phyloP scores from a whole-genome alignment of 2,888 invertebrate genomes.

The Cosmia trapezina region DNA sequence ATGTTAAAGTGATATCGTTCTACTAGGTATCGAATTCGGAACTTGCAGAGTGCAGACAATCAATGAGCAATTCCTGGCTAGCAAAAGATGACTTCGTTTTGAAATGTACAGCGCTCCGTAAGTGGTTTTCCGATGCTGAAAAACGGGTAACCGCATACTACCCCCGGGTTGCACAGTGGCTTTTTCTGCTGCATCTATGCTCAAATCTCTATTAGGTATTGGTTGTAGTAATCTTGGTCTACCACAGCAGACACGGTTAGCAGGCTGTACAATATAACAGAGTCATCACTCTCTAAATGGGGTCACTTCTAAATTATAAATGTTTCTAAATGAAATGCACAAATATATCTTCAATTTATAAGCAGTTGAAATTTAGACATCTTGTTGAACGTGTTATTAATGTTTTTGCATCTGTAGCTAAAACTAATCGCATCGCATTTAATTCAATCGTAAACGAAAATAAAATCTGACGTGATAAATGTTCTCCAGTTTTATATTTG shows the following conservation, averaged over 20 bases:
- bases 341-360: conserved; percentile 15
- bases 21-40: neutral
- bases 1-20: neutral
- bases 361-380: conserved; percentile 10
- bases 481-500: conserved; percentile 22
- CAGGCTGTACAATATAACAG: too few species aligned
- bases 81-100: neutral
- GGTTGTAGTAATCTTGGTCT: neutral
- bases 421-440: conserved; percentile 26
- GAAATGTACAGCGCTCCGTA: neutral
- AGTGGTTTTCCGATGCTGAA: conserved; percentile 5
- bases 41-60: conserved; percentile 5
- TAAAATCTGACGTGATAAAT: conserved; percentile 43
- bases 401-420: conserved; percentile 21
- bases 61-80: neutral
- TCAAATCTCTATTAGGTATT: neutral
- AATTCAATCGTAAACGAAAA: conserved; percentile 22
- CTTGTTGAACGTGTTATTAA: conserved; percentile 24
- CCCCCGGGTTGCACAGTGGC: neutral
- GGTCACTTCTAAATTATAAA: conserved; percentile 23
- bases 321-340: conserved; percentile 18
- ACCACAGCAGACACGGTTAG: neutral
- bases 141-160: neutral
- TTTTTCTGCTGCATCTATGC: neutral
- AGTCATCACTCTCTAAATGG: conserved; percentile 1